Base-by-base conservation (phyloP, 2,888 invertebrate genomes). In the Apamea anceps region DNA sequence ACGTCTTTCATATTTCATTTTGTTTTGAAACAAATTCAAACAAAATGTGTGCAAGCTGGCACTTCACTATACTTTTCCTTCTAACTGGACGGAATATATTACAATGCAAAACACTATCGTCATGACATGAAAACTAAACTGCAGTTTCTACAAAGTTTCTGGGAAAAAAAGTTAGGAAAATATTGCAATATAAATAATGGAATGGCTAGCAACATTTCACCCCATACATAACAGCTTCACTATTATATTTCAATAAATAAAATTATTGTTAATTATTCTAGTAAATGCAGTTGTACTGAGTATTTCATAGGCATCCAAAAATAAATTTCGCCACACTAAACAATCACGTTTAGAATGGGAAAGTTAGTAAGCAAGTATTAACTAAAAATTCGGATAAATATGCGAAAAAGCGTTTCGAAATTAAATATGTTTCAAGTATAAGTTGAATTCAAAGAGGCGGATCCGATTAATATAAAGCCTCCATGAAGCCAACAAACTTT, bases 371-470 rank as follows among this genome's bases (percentile, higher is more conserved):
- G 88, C 87, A 89, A 81, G 79, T 84, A 86, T 86, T 87, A 88
- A 82, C 79, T 88, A 91, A 88, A 88, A 87, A 91, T 63, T 81
- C 87, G 85, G 90, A 89, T 92, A 92, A 90, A 90, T 91, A 92
- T 93, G 91, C 91, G 87, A 84, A 93, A 91, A 93, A 93, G 93
- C 93, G 90, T 93, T 91, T 91, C 88, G 88, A 87, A 91, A 91
- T 89, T 85, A 84, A 91, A 91, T 93, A 91, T 90, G 90, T 90
- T 87, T 82, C 84, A 93, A 94, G 94, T 95, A 91, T 95, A 91
- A 93, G 96, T 97, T 97, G 96, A 92, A 93, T 95, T 93, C 96
- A 96, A 94, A 91, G 91, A 95, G 96, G 95, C 96, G 90, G 87
- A 85, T 90, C 88, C 84, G 85, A 87, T 89, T 85, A 85, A 83